These are phyloP conservation scores for Zaprionus davidi DNA, from an alignment of 1,140 invertebrate genomes.

Conservation along the genomic window DNA sequence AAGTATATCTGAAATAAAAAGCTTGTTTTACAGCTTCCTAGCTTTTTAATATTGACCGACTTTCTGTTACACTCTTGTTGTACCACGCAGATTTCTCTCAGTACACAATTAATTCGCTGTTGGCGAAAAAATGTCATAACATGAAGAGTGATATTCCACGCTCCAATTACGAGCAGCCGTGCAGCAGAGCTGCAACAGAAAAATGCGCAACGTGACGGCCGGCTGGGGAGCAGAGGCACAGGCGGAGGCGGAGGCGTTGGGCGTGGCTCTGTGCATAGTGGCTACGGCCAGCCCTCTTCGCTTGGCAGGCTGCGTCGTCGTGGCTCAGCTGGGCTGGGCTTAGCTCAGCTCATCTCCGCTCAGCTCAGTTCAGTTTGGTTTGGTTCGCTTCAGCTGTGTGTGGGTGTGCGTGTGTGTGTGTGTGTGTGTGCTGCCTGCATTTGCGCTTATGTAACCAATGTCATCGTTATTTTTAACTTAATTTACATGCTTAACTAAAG, in stretches of 20 bases:
- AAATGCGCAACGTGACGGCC: slow-evolving; percentile 61
- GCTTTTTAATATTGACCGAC: not conserved
- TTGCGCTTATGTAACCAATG: slow-evolving; percentile 81
- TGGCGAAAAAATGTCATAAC: slow-evolving; percentile 83
- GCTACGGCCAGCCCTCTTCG: slow-evolving; percentile 5
- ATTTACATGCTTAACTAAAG: slow-evolving; percentile 83
- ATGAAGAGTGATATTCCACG: slow-evolving; percentile 84
- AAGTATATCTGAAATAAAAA: too few species aligned
- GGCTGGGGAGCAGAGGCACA: slow-evolving; percentile 8
- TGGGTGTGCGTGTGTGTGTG: not conserved
- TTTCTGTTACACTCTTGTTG: not conserved
- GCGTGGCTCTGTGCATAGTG: slow-evolving; percentile 9
- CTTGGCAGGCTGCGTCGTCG: not conserved
- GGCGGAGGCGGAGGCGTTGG: not conserved
- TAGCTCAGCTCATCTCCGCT: slow-evolving; percentile 25
- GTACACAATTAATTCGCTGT: slow-evolving; percentile 82
- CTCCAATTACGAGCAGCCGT: slow-evolving; percentile 82
- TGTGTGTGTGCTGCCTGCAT: slow-evolving; percentile 43
- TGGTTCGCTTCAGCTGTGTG: slow-evolving; percentile 6
- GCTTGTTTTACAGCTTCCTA: not conserved
- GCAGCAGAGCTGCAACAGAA: slow-evolving; percentile 56
- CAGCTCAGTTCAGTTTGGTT: slow-evolving; percentile 17
- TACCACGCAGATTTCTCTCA: slow-evolving; percentile 26
- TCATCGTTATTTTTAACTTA: slow-evolving; percentile 83
- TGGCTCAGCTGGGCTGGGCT: slow-evolving; percentile 17